A percentile compares a stretch with the other conserved stretches of the same genome.
phyloP scores from a whole-genome alignment of 2,113 vertebrate species.

The Lamprologus lemairii region DNA sequence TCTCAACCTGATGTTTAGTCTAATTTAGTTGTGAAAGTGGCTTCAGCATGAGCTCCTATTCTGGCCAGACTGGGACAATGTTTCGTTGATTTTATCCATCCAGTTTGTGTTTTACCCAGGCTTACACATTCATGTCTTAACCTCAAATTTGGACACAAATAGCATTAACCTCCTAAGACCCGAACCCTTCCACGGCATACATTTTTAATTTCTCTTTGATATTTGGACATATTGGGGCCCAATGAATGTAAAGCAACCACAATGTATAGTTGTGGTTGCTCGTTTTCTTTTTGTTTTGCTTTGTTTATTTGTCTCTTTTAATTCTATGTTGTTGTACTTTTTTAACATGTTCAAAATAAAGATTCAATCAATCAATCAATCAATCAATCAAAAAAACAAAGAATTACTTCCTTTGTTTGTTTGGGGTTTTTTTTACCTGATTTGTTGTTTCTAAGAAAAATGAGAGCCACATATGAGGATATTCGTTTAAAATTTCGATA shows the following conservation, averaged over 20 bases:
- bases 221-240: not conserved
- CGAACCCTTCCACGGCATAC: not conserved
- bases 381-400: not conserved
- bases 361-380: too few species aligned
- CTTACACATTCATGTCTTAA: not conserved
- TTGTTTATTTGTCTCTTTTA: too few species aligned
- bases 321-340: too few species aligned
- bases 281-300: too few species aligned
- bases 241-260: not conserved
- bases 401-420: not conserved
- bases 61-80: not conserved
- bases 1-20: not conserved
- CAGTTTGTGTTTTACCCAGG: not conserved
- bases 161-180: not conserved
- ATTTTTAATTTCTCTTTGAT: not conserved
- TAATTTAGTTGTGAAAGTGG: not conserved
- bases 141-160: not conserved
- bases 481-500: not conserved
- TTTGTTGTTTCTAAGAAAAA: not conserved
- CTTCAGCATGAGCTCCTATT: not conserved
- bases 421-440: accelerated
- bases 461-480: not conserved
- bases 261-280: too few species aligned
- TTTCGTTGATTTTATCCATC: not conserved
- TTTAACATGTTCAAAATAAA: too few species aligned